These are phyloP conservation scores for Magallana ariakensis DNA, from an alignment of 1,140 invertebrate species.

Conservation along the genomic window DNA sequence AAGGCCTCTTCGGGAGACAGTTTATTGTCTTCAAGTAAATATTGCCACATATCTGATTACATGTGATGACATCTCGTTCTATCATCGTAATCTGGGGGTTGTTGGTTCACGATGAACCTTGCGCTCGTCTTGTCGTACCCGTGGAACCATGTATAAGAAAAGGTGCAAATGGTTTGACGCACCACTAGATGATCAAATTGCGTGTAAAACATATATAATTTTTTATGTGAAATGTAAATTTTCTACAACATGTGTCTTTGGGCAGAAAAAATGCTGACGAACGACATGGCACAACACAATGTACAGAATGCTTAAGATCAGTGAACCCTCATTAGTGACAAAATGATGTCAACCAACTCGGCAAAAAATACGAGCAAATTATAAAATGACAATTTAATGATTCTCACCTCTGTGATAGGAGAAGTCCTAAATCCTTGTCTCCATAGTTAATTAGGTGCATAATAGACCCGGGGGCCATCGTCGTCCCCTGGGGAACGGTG, in stretches of 20 bases:
- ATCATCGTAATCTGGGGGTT: conserved; percentile 2
- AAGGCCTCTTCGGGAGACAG: background rate
- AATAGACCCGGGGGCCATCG: conserved; percentile 54
- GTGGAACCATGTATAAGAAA: background rate
- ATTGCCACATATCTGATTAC: conserved; percentile 33
- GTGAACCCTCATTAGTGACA: conserved; percentile 2
- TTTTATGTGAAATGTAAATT: background rate
- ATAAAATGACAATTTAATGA: conserved; percentile 23
- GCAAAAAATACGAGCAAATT: background rate
- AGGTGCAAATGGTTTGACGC: background rate
- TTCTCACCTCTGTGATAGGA: conserved; percentile 66
- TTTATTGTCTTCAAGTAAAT: conserved; percentile 31
- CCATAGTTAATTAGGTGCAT: conserved; percentile 69
- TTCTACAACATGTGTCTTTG: background rate
- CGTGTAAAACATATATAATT: background rate
- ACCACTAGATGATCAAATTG: background rate
- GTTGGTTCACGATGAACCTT: conserved; percentile 16
- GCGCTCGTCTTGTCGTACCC: background rate
- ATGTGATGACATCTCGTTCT: background rate
- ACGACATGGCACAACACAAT: background rate
- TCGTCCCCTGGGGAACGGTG: conserved; percentile 9
- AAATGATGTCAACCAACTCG: background rate
- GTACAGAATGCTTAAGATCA: background rate
- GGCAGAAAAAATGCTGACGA: background rate
- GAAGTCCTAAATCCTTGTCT: conserved; percentile 66